phyloP scores from a whole-genome alignment of 1,140 invertebrate genomes.

The Cecropterus lyciades region DNA sequence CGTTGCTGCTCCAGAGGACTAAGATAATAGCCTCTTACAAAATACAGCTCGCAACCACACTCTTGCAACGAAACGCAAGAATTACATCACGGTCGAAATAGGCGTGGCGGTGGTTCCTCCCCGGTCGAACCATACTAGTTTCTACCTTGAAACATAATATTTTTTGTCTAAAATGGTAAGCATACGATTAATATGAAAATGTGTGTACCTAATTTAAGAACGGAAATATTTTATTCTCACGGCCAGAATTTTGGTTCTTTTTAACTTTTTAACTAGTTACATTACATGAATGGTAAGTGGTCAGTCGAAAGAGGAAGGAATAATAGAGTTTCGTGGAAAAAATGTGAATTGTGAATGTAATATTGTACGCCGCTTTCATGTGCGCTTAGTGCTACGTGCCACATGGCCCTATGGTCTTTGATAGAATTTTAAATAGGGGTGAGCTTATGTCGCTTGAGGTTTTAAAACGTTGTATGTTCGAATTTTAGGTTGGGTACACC shows the following conservation, averaged over 20 bases:
- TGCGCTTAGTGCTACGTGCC: conserved; percentile 68
- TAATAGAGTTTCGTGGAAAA: conserved; percentile 68
- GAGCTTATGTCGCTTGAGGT: conserved; percentile 46
- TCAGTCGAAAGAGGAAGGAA: conserved; percentile 58
- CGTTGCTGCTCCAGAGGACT: too few species aligned
- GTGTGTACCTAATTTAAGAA: neutral
- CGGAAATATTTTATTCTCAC: neutral
- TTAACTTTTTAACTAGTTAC: conserved; percentile 46
- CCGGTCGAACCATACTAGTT: too few species aligned
- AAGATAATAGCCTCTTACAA: too few species aligned
- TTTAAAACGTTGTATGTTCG: conserved; percentile 49
- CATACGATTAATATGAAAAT: neutral
- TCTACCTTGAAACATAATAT: too few species aligned
- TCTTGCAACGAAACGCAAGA: too few species aligned
- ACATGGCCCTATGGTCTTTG: conserved; percentile 61
- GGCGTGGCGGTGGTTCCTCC: too few species aligned
- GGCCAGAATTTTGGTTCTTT: conserved; percentile 13
- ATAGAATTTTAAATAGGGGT: conserved; percentile 73
- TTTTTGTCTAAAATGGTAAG: too few species aligned
- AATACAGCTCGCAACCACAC: too few species aligned
- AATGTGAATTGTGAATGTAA: conserved; percentile 66
- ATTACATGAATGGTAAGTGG: conserved; percentile 70
- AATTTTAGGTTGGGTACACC: conserved; percentile 38
- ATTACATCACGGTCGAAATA: too few species aligned
- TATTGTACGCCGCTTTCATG: conserved; percentile 41